Evolutionary conservation across 1,140 invertebrate species (phyloP).

Genomic region (Drosophila kohkoa): DNA sequence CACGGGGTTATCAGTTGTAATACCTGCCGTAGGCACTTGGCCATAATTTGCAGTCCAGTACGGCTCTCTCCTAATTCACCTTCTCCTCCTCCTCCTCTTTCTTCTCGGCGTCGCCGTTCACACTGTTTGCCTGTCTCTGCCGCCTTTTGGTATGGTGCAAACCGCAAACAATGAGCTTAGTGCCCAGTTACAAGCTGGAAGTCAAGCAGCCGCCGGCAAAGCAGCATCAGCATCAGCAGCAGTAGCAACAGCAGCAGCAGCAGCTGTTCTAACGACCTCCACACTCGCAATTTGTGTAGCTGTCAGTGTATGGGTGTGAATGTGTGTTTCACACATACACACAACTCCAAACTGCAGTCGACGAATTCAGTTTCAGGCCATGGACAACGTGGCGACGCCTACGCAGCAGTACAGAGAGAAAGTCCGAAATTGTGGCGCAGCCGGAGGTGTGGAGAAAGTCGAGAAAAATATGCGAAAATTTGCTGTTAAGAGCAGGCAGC

Average conservation of each 20-base stretch:
- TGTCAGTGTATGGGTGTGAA: conserved; percentile 12
- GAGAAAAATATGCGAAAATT: conserved; percentile 78
- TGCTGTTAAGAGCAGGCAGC: conserved; percentile 67
- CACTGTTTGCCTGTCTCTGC: too few relatives aligned
- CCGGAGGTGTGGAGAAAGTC: conserved; percentile 20
- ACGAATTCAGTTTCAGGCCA: conserved; percentile 67
- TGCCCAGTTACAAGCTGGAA: conserved; percentile 73
- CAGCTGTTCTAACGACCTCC: conserved; percentile 49
- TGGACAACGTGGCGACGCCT: conserved; percentile 73
- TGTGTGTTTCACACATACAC: conserved; percentile 1
- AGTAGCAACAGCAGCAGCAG: conserved; percentile 42
- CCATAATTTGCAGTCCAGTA: conserved; percentile 21
- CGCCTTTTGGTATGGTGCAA: conserved; percentile 7
- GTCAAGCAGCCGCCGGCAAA: conserved; percentile 59
- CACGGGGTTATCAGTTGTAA: conserved; percentile 33
- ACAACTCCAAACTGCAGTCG: conserved; percentile 30
- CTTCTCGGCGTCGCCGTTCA: not conserved
- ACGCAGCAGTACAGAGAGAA: conserved; percentile 46
- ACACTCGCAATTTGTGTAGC: conserved; percentile 21
- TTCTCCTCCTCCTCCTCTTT: not conserved
- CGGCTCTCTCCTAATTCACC: too few relatives aligned
- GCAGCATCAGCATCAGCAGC: conserved; percentile 44
- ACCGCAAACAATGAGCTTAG: conserved; percentile 68
- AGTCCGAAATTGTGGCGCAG: not conserved
- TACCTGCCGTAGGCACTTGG: conserved; percentile 33